Conservation (phyloP, 2,888 invertebrate species). For the Nomada ferruginata region DNA sequence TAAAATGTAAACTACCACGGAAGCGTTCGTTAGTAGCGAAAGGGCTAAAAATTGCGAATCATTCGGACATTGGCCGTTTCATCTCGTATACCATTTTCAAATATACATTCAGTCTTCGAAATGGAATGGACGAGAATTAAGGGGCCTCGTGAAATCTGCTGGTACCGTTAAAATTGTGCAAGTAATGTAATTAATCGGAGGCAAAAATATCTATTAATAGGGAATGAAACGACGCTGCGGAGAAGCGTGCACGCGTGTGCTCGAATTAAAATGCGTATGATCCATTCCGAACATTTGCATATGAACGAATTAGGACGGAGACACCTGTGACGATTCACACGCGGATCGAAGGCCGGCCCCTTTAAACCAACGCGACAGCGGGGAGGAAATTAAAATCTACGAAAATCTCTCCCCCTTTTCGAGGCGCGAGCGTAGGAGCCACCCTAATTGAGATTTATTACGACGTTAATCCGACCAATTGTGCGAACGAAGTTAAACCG, state of each 20-base stretch:
- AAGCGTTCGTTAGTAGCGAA: too few relatives aligned
- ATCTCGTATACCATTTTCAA: too few relatives aligned
- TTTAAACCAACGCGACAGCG: background rate
- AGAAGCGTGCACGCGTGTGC: background rate
- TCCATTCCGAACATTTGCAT: slow-evolving; percentile 10
- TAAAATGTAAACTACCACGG: too few relatives aligned
- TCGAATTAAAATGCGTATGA: slow-evolving; percentile 8
- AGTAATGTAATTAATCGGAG: too few relatives aligned
- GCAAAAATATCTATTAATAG: too few relatives aligned
- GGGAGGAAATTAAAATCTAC: slow-evolving; percentile 49
- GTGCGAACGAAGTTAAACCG: slow-evolving; percentile 81
- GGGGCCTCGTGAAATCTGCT: too few relatives aligned
- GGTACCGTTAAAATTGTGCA: too few relatives aligned
- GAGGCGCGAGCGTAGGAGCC: slow-evolving; percentile 55
- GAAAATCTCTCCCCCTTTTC: slow-evolving; percentile 50
- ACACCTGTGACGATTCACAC: slow-evolving; percentile 30
- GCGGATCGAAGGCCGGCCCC: slow-evolving; percentile 2
- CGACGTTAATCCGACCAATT: slow-evolving; percentile 80
- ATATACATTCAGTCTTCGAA: too few relatives aligned
- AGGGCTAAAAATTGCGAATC: too few relatives aligned
- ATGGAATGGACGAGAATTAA: too few relatives aligned
- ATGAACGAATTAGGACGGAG: background rate
- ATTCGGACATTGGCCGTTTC: too few relatives aligned
- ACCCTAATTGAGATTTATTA: slow-evolving; percentile 81
- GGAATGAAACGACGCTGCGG: too few relatives aligned